phyloP scores from a whole-genome alignment of 1,140 invertebrate genomes.

The Caenorhabditis tropicalis region DNA sequence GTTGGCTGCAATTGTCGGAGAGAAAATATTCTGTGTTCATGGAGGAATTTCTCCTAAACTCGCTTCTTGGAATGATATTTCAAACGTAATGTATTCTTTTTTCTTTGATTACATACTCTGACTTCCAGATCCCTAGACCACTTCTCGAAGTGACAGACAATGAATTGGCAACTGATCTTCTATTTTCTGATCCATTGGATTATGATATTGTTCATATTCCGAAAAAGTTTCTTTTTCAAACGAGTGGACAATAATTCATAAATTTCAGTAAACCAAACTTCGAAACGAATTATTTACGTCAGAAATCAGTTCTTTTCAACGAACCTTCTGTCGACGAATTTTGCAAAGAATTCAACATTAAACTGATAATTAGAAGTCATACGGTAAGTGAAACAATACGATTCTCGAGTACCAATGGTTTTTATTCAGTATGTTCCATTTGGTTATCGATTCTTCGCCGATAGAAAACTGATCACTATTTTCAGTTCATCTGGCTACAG shows the following conservation, averaged over 20 bases:
- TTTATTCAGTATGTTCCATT: neutral
- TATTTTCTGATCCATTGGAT: neutral
- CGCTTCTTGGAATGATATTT: neutral
- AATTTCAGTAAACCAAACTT: neutral
- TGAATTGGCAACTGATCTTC: neutral
- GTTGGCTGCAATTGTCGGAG: slow-evolving; percentile 39
- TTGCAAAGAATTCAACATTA: neutral
- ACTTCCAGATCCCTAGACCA: neutral
- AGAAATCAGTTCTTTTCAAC: neutral
- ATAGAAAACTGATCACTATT: neutral
- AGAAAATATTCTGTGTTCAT: slow-evolving; percentile 53
- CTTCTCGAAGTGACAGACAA: neutral
- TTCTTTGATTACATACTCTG: neutral
- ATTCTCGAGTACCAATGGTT: neutral
- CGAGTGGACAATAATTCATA: too few relatives aligned
- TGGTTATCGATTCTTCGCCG: neutral
- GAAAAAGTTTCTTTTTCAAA: neutral
- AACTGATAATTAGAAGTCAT: neutral
- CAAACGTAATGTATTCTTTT: neutral
- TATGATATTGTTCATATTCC: neutral
- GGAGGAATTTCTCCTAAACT: slow-evolving; percentile 50
- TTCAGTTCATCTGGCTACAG: neutral
- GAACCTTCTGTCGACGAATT: neutral
- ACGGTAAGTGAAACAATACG: neutral
- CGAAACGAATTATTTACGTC: neutral